phyloP scores from a whole-genome alignment of 2,113 vertebrate genomes.

The Embiotoca jacksoni region DNA sequence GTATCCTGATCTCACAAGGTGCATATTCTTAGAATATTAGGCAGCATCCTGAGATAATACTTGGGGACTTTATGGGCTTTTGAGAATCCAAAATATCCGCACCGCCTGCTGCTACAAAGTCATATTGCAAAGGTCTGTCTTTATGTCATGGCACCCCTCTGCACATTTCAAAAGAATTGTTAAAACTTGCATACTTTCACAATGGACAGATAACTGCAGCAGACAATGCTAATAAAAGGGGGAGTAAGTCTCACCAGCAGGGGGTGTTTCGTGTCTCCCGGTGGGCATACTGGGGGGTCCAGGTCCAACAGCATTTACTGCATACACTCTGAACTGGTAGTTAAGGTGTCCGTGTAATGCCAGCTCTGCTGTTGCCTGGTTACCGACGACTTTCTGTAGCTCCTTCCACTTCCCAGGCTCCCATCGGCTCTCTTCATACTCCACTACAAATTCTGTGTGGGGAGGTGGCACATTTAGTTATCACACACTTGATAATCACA shows the following conservation, averaged over 20 bases:
- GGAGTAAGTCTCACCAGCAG: slow-evolving; percentile 86
- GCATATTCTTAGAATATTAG: neutral
- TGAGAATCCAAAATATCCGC: slow-evolving; percentile 11
- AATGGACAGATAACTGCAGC: slow-evolving; percentile 11
- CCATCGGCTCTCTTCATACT: slow-evolving; percentile 91
- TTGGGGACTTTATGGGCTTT: slow-evolving; percentile 1
- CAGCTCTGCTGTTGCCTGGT: slow-evolving; percentile 83
- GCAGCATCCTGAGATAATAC: slow-evolving; percentile 17
- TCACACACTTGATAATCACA: neutral
- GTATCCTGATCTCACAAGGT: slow-evolving; percentile 5
- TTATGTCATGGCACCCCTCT: neutral
- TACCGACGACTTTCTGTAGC: slow-evolving; percentile 82
- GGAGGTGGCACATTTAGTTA: slow-evolving; percentile 33
- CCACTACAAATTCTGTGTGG: slow-evolving; percentile 89
- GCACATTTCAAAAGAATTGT: slow-evolving; percentile 31
- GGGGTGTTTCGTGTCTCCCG: slow-evolving; percentile 86
- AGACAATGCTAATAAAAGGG: slow-evolving; percentile 47
- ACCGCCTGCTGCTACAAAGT: slow-evolving; percentile 6
- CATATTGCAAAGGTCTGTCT: neutral
- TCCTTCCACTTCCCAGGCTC: slow-evolving; percentile 89
- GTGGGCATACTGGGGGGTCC: slow-evolving; percentile 89
- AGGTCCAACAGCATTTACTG: slow-evolving; percentile 89
- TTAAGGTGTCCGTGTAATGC: slow-evolving; percentile 86
- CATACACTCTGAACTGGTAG: slow-evolving; percentile 93
- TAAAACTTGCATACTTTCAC: slow-evolving; percentile 27